Base-by-base conservation (phyloP, 2,888 invertebrate species). In the Eupithecia subfuscata region DNA sequence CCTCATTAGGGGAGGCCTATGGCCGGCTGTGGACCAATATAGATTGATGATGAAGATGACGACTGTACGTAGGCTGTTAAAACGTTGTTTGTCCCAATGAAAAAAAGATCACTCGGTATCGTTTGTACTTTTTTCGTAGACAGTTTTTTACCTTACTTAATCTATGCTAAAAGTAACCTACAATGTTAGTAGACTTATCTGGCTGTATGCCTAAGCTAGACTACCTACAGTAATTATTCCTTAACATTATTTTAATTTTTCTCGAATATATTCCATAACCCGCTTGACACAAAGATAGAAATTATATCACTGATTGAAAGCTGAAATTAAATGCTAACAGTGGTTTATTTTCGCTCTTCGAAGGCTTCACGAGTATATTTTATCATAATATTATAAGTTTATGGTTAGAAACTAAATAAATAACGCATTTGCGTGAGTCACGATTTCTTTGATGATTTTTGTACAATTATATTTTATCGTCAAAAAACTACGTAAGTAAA, bases 361-460 rank as follows among this genome's bases (percentile, higher is more conserved):
- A 12, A 64, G 16, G 34, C 37, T 65, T 67, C n/a, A 34, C 11
- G 22, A 67, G 25, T 43, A 67, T 2, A 68, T 45, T 68, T 68
- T 68, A 43, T 68, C 43, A 43, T 34, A 25, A 71, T 14, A 52
- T 2, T 25, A 12, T 60, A 60, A 5, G 25, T 60, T 60, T 60
- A 60, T 60, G 60, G 25, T 25, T 60, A 14, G 14, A 25, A 40
- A 73, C 67, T 64, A 75, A 74, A 75, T 74, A 70, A 67, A 72
- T 48, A 76, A 74, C 71, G 70, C 48, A 70, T 78, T 73, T 74
- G 77, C 75, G 74, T 79, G 76, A 79, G 74, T 75, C 77, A 77
- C 79, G 75, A 45, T 25, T 34, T 68, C 40, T 40, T 65, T 37
- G 14, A 64, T 67, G 40, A 43, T 22, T 37, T 16, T 9, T 22